phyloP scores from a whole-genome alignment of 2,797 vertebrate species.

The Xerus rutilus region DNA sequence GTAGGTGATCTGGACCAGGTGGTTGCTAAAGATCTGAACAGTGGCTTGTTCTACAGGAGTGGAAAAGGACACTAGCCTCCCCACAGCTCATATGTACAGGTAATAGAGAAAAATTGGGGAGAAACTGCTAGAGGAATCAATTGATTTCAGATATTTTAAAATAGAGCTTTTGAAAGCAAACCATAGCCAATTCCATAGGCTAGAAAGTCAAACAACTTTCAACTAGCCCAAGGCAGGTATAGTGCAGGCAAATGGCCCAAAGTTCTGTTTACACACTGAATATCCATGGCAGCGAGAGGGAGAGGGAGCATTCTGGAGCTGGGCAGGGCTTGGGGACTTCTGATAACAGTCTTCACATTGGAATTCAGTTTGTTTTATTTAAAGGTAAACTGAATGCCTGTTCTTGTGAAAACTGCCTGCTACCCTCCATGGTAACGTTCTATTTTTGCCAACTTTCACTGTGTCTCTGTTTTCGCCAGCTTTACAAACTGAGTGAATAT shows the following conservation, averaged over 20 bases:
- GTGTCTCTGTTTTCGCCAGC: neutral
- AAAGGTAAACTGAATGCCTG: constrained; percentile 36
- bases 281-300: neutral
- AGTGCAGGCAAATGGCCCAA: neutral
- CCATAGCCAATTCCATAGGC: neutral
- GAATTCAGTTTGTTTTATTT: constrained; percentile 73
- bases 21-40: neutral
- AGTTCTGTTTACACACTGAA: constrained; percentile 13
- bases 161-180: constrained; percentile 27
- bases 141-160: constrained; percentile 39
- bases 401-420: constrained; percentile 11
- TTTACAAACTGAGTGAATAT: constrained; percentile 35
- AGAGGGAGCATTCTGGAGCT: neutral
- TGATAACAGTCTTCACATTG: constrained; percentile 46
- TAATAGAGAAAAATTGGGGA: neutral
- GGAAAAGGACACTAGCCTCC: no score
- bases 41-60: neutral
- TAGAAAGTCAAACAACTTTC: constrained; percentile 51
- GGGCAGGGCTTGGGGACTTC: constrained; percentile 37
- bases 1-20: neutral
- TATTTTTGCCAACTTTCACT: neutral
- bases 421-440: constrained; percentile 19
- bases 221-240: neutral
- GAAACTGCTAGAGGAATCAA: neutral
- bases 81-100: neutral